Percentiles rank a stretch among this genome's conserved stretches.
These are phyloP conservation scores for Epinephelus malabaricus DNA, from an alignment of 2,797 vertebrate species.

Conservation along the genomic window DNA sequence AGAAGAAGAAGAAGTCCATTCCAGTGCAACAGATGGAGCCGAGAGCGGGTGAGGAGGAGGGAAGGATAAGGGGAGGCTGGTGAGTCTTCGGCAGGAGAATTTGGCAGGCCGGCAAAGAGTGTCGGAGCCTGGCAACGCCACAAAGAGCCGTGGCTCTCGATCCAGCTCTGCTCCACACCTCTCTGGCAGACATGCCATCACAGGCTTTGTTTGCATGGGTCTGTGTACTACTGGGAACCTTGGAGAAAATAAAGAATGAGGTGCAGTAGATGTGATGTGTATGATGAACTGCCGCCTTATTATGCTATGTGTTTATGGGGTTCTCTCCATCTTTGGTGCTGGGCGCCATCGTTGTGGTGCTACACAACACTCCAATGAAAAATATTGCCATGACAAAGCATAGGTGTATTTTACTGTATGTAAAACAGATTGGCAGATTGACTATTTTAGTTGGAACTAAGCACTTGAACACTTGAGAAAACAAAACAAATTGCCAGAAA, in stretches of 20 bases:
- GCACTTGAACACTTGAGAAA: background rate
- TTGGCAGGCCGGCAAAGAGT: constrained; percentile 79
- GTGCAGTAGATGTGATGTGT: constrained; percentile 38
- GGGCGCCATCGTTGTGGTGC: background rate
- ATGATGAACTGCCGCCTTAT: constrained; percentile 48
- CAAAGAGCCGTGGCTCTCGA: constrained; percentile 78
- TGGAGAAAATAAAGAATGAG: constrained; percentile 33
- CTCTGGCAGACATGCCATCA: constrained; percentile 75
- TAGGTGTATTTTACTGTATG: constrained; percentile 1
- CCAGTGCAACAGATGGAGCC: constrained; percentile 74
- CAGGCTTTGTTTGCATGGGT: constrained; percentile 64
- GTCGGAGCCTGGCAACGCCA: constrained; percentile 79
- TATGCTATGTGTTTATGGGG: background rate
- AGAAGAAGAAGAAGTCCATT: constrained; percentile 30
- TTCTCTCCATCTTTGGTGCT: constrained; percentile 4
- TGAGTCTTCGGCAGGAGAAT: constrained; percentile 68
- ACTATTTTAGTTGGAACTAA: background rate
- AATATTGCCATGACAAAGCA: constrained; percentile 3
- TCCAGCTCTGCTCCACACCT: constrained; percentile 77
- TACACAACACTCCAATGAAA: constrained; percentile 21
- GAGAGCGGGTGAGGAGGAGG: constrained; percentile 24
- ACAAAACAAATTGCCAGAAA: too few species aligned
- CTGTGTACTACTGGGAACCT: constrained; percentile 51
- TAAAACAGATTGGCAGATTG: background rate
- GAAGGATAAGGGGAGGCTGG: constrained; percentile 52